A percentile compares a stretch with the other conserved stretches of the same genome.
These are phyloP conservation scores for Odontocerum albicorne DNA, from an alignment of 2,888 invertebrate genomes.

Conservation along the genomic window DNA sequence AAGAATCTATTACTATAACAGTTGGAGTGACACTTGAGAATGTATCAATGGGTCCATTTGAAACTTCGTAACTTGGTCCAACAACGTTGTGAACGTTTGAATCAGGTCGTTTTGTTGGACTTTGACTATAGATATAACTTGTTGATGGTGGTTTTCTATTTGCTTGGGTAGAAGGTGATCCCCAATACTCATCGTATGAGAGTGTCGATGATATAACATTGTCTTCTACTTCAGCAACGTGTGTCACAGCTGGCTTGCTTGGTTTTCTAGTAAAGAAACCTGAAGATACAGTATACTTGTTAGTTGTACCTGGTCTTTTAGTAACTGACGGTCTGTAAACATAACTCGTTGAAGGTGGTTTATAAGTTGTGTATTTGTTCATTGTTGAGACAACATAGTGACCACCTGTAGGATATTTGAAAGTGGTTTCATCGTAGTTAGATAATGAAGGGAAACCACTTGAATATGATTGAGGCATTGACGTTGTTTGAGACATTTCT, in stretches of 20 bases:
- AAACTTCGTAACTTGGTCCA: constrained; percentile 45
- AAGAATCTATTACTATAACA: constrained; percentile 45
- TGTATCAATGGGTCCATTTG: constrained; percentile 42
- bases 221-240: constrained; percentile 23
- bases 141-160: constrained; percentile 48
- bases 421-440: constrained; percentile 9
- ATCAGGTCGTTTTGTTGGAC: constrained; percentile 55
- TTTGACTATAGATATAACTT: constrained; percentile 48
- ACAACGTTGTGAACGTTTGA: constrained; percentile 43
- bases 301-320: constrained; percentile 34
- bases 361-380: constrained; percentile 41
- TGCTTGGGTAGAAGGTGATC: constrained; percentile 29
- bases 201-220: constrained; percentile 24
- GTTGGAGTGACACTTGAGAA: constrained; percentile 56
- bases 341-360: constrained; percentile 53
- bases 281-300: constrained; percentile 28
- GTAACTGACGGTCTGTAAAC: constrained; percentile 45
- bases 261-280: constrained; percentile 30
- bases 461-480: constrained; percentile 45
- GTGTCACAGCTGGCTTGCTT: constrained; percentile 1
- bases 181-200: constrained; percentile 33
- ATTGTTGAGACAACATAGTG: constrained; percentile 38
- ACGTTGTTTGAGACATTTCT: constrained; percentile 41
- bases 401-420: constrained; percentile 18
- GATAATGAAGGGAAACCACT: constrained; percentile 43